Evolutionary conservation across 2,113 vertebrate genomes (phyloP).

Genomic region (Dipodomys ordii): DNA sequence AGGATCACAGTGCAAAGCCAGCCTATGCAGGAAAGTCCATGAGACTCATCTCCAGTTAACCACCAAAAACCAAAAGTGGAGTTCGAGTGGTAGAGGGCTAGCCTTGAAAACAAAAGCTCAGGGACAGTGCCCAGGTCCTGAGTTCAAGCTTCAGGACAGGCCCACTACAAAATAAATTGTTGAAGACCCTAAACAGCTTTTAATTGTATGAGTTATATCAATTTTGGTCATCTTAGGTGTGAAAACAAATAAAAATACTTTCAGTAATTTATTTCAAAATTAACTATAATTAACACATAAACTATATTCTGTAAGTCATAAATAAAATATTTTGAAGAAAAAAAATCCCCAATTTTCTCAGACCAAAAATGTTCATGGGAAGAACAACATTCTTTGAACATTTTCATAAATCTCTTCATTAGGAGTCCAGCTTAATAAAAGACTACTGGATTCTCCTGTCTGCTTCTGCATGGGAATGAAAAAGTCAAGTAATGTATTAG

Average conservation of each 20-base stretch:
- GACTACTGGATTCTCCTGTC: neutral
- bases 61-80: no score
- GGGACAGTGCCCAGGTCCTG: no score
- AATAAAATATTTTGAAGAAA: constrained; percentile 19
- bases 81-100: no score
- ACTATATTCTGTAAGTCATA: neutral
- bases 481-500: neutral
- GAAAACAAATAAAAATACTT: constrained; percentile 3
- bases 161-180: neutral
- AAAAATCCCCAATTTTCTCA: neutral
- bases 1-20: no score
- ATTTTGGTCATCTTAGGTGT: constrained; percentile 11
- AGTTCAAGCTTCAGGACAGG: no score
- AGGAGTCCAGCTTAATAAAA: neutral
- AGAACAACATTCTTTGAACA: neutral
- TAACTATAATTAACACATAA: neutral
- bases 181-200: neutral
- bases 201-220: neutral
- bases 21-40: no score
- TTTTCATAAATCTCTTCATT: neutral
- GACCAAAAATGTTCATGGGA: neutral
- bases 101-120: no score
- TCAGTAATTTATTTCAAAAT: constrained; percentile 41
- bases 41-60: no score
- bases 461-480: neutral